A percentile compares a stretch with the other conserved stretches of the same genome.
phyloP scores from a whole-genome alignment of 37 sponge, comb jelly and placozoan species.

The Tethya wilhelma region DNA sequence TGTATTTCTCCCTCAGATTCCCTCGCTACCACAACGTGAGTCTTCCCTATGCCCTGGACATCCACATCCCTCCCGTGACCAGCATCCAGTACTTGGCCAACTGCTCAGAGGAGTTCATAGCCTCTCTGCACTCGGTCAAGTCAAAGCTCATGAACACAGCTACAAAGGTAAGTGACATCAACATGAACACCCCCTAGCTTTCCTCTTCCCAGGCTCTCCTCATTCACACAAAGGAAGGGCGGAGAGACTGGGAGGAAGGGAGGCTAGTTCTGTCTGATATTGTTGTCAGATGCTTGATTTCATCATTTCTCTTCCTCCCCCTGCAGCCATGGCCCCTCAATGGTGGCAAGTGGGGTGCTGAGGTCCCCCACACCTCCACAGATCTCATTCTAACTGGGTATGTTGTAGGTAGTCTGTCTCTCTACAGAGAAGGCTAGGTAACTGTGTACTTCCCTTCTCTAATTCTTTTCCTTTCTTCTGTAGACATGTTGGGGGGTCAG shows the following conservation, averaged over 20 bases:
- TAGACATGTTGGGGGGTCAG: slow-evolving; percentile 64
- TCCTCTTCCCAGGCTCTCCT: no score
- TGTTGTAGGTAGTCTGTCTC: background rate
- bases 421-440: background rate
- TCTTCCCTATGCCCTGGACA: slow-evolving; percentile 59
- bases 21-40: slow-evolving; percentile 20
- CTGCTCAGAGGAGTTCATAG: slow-evolving; percentile 50
- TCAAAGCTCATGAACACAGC: slow-evolving; percentile 37
- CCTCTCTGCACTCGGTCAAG: slow-evolving; percentile 45
- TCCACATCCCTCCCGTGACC: slow-evolving; percentile 65
- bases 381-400: slow-evolving; percentile 75
- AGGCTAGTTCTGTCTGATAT: background rate
- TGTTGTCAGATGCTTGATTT: no score
- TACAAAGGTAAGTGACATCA: slow-evolving; percentile 25
- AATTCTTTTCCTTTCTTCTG: background rate
- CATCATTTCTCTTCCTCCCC: background rate
- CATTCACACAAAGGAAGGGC: background rate
- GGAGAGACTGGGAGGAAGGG: background rate
- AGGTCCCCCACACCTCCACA: slow-evolving; percentile 37
- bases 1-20: slow-evolving; percentile 1
- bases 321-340: slow-evolving; percentile 63
- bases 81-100: slow-evolving; percentile 34
- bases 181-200: background rate
- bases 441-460: background rate
- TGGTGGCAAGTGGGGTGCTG: slow-evolving; percentile 78